Conservation (phyloP, 2,888 invertebrate genomes). For the Brenthis ino region DNA sequence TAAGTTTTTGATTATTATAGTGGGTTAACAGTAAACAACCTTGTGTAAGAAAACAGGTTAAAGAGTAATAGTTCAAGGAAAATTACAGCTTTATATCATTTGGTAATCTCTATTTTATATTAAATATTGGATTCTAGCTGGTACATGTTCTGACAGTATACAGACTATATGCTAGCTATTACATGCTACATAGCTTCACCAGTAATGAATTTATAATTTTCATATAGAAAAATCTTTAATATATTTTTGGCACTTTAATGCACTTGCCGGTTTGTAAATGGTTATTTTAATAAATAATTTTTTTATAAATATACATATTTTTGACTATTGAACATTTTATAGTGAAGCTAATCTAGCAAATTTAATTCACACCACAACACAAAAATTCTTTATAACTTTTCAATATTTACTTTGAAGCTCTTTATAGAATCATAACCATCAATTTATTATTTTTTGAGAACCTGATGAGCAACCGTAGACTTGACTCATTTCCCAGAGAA, state of each 20-base stretch:
- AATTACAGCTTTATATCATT: background rate
- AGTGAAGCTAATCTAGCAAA: constrained; percentile 36
- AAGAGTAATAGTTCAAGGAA: background rate
- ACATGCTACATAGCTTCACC: constrained; percentile 21
- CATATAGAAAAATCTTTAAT: background rate
- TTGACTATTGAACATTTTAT: constrained; percentile 1
- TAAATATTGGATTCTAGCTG: constrained; percentile 10
- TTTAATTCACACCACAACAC: constrained; percentile 15
- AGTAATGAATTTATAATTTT: constrained; percentile 9
- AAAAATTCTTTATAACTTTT: constrained; percentile 9
- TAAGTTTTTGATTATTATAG: constrained; percentile 1
- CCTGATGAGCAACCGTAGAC: background rate
- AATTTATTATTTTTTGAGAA: constrained; percentile 7
- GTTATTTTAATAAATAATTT: background rate
- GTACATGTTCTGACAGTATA: constrained; percentile 15
- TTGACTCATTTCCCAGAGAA: constrained; percentile 6
- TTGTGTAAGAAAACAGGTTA: background rate
- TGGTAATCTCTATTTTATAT: constrained; percentile 16
- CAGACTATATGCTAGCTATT: constrained; percentile 12
- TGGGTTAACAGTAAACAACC: background rate
- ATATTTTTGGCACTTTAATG: constrained; percentile 20
- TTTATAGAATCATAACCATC: background rate
- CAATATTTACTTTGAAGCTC: constrained; percentile 2
- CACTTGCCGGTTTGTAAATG: constrained; percentile 5
- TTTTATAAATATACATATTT: constrained; percentile 6